A percentile compares a stretch with the other conserved stretches of the same genome.
Evolutionary conservation across 2,797 vertebrate genomes (phyloP).

Genomic region (Syndactyla subalaris): DNA sequence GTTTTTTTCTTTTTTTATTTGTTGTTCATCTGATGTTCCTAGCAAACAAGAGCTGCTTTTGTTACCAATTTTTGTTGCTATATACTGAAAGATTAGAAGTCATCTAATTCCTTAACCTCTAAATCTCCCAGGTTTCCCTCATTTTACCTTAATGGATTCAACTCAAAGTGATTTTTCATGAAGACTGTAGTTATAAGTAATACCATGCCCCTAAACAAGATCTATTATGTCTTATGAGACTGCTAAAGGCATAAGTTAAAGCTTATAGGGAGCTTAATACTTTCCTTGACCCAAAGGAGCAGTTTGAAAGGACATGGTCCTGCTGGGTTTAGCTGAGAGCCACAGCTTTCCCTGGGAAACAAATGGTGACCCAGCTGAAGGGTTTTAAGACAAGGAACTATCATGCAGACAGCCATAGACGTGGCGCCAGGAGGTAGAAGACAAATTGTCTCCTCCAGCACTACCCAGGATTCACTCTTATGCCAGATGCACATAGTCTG

Average conservation of each 20-base stretch:
- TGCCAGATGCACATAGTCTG: not conserved
- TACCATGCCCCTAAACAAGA: not conserved
- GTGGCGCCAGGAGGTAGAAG: too few relatives aligned
- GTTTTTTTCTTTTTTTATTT: not conserved
- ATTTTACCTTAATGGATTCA: not conserved
- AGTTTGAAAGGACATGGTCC: not conserved
- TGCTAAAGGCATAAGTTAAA: not conserved
- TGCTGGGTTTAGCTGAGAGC: too few relatives aligned
- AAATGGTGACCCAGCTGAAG: too few relatives aligned
- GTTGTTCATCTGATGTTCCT: not conserved
- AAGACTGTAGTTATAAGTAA: not conserved
- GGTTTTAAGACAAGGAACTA: too few relatives aligned
- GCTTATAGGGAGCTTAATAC: not conserved
- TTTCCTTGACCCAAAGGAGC: not conserved
- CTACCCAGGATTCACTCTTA: not conserved
- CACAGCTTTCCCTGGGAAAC: too few relatives aligned
- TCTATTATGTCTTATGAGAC: not conserved
- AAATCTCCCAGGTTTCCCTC: not conserved
- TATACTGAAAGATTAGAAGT: slow-evolving; percentile 18
- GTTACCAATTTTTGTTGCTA: slow-evolving; percentile 7
- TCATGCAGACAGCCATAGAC: too few relatives aligned
- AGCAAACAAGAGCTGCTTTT: slow-evolving; percentile 13
- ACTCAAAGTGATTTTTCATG: not conserved
- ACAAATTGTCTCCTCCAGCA: not conserved
- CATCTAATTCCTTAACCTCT: not conserved